Conservation (phyloP, 2,113 vertebrate genomes). For the Chinchilla lanigera region DNA sequence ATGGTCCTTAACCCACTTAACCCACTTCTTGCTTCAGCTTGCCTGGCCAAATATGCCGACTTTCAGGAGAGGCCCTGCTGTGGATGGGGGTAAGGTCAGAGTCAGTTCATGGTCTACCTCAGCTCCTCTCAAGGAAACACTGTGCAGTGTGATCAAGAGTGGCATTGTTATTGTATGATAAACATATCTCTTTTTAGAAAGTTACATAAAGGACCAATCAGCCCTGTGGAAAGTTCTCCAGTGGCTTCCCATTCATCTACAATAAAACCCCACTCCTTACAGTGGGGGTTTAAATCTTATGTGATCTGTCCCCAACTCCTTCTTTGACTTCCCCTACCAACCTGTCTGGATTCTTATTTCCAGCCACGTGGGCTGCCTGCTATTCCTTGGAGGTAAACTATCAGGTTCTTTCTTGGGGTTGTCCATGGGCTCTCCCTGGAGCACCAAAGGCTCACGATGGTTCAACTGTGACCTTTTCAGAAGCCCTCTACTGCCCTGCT, state of each 20-base stretch:
- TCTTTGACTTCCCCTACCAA: not conserved
- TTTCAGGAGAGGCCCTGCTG: not conserved
- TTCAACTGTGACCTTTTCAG: not conserved
- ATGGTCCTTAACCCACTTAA: not conserved
- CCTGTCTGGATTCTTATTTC: not conserved
- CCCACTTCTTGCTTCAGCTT: not conserved
- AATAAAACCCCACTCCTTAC: not conserved
- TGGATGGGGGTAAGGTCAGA: not conserved
- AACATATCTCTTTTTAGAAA: not conserved
- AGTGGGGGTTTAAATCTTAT: not conserved
- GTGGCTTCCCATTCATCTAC: not conserved
- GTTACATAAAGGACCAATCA: not conserved
- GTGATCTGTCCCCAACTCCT: not conserved
- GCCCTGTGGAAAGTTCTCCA: not conserved
- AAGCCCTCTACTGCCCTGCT: not conserved
- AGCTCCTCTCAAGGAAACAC: not conserved
- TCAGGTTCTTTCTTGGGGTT: not conserved
- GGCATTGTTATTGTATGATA: too few species aligned
- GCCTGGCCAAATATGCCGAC: not conserved
- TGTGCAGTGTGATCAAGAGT: too few species aligned
- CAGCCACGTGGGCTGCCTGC: not conserved
- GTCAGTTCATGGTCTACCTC: not conserved
- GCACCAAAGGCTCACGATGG: not conserved
- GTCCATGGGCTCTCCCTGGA: not conserved
- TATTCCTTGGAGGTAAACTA: not conserved